Base-by-base conservation (phyloP, 53 echinoderm and acorn worm species). In the Astropecten irregularis region DNA sequence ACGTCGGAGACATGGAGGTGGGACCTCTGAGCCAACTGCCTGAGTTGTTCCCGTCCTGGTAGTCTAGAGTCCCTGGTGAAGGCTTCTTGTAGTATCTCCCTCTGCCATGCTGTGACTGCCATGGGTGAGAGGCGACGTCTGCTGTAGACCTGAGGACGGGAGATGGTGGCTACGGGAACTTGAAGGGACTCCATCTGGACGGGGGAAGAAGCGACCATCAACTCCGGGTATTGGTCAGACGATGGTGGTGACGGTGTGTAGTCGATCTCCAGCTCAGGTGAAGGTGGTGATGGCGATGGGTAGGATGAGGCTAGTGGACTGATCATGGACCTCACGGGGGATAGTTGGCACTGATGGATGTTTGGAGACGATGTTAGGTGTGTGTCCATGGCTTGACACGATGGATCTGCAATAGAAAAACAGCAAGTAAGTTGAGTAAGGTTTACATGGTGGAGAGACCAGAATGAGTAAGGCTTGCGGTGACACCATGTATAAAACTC, bases 91-190 rank as follows among this genome's bases (percentile, higher is more conserved):
- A 76, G 76, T 26, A 57, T 13, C 57, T 19, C 56, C 58, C 29
- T 76, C 40, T 76, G 76, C 76, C 76, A 76, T 15, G 76, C 38
- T 40, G 76, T 39, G 18, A 76, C 56, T 36, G 55, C 25, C 21
- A 52, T 34, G 32, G 31, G 34, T n/a, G n/a, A n/a, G n/a, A n/a
- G n/a, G 42, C 42, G 76, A 6, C 58, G 38, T 34, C 40, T 18
- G n/a, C 37, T 9, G 37, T 23, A 3, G 30, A 9, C 40, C 10
- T 23, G 69, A 6, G 18, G 32, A 15, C n/a, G 18, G 69, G 69
- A 49, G 69, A 69, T 30, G 16, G 69, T 69, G 66, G 42, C 42
- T 16, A 53, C 53, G 0, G 73, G 73, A 52, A 13, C 52, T 0
- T 9, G 35, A n/a, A 53, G 53, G 32, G 52, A 21, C 73, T 22